Evolutionary conservation across 2,113 vertebrate genomes (phyloP).

Genomic region (Perognathus longimembris): DNA sequence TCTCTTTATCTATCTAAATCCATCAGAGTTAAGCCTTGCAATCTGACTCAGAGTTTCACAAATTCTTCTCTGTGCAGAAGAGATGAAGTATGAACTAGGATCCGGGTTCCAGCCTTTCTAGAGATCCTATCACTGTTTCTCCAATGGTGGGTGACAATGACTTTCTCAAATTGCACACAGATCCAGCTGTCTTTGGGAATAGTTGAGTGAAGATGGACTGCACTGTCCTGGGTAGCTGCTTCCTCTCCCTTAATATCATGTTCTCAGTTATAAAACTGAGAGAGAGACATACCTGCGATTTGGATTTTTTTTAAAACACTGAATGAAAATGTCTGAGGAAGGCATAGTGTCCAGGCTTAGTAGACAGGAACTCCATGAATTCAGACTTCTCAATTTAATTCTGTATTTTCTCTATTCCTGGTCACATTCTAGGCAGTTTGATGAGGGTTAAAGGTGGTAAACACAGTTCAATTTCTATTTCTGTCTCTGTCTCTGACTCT

Average conservation of each 20-base stretch:
- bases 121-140: accelerated
- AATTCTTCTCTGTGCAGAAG: not conserved
- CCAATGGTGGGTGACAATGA: accelerated
- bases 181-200: too few species aligned
- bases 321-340: not conserved
- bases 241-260: accelerated
- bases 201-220: too few species aligned
- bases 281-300: accelerated
- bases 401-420: not conserved
- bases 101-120: accelerated
- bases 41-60: not conserved
- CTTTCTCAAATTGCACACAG: too few species aligned
- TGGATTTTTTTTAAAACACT: not conserved
- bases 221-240: too few species aligned
- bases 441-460: not conserved
- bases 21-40: not conserved
- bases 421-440: not conserved
- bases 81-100: not conserved
- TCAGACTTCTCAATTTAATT: not conserved
- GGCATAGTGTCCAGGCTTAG: too few species aligned
- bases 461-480: accelerated
- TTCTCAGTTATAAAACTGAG: not conserved
- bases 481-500: not conserved
- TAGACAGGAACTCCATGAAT: too few species aligned
- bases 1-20: too few species aligned